These are phyloP conservation scores for Tethea ocularis DNA, from an alignment of 2,888 invertebrate genomes.

Conservation along the genomic window DNA sequence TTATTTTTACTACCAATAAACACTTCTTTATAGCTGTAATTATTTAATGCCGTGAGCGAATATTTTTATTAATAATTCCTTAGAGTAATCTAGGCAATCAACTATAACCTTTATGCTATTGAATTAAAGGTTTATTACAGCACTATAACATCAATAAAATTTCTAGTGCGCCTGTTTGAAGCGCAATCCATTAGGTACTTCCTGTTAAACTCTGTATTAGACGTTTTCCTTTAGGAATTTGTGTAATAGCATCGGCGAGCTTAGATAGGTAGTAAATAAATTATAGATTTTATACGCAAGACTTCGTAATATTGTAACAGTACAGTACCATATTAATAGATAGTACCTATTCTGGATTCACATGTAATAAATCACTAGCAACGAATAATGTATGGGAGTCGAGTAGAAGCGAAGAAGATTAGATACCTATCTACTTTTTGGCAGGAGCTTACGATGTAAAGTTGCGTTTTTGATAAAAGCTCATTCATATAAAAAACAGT, in stretches of 20 bases:
- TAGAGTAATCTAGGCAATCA: neutral
- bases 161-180: neutral
- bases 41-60: neutral
- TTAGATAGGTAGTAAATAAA: conserved; percentile 6
- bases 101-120: neutral
- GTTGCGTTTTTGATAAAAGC: too few relatives aligned
- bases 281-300: conserved; percentile 10
- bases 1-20: neutral
- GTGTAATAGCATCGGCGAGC: conserved; percentile 13
- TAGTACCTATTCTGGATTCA: neutral
- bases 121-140: neutral
- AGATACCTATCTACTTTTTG: neutral
- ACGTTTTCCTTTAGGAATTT: conserved; percentile 13
- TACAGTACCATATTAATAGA: neutral
- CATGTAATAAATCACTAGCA: neutral
- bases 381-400: neutral
- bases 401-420: neutral
- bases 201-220: conserved; percentile 17
- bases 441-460: too few relatives aligned
- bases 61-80: neutral
- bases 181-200: conserved; percentile 14
- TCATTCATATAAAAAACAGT: too few relatives aligned
- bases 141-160: neutral
- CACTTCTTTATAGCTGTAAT: neutral
- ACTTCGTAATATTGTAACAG: neutral